These are phyloP conservation scores for Mythimna albipuncta DNA, from an alignment of 2,888 invertebrate species.

Conservation along the genomic window DNA sequence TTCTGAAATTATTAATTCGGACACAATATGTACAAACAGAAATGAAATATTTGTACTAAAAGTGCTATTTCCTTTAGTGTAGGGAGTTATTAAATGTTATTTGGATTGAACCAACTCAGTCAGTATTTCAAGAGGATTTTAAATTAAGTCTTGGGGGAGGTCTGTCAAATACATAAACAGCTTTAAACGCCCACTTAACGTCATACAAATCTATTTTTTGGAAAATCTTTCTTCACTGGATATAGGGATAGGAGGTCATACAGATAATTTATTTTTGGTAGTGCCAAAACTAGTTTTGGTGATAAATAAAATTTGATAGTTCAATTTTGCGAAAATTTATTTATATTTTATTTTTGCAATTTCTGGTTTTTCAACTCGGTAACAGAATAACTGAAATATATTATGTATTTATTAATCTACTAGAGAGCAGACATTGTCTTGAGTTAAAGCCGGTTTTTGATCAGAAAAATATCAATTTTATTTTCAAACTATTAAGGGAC, in stretches of 20 bases:
- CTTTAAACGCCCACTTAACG: constrained; percentile 46
- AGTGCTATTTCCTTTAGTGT: neutral
- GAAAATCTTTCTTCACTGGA: neutral
- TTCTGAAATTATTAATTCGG: too few relatives aligned
- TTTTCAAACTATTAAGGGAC: too few relatives aligned
- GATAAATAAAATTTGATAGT: neutral
- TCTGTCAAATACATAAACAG: constrained; percentile 46
- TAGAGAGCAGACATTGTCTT: too few relatives aligned
- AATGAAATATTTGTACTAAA: too few relatives aligned
- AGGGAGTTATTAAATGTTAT: neutral
- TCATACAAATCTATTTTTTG: constrained; percentile 34
- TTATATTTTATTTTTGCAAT: too few relatives aligned
- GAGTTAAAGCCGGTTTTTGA: too few relatives aligned
- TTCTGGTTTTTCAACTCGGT: too few relatives aligned
- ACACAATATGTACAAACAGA: too few relatives aligned
- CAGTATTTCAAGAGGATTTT: constrained; percentile 20
- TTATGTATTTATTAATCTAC: too few relatives aligned
- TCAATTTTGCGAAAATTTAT: neutral
- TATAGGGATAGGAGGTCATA: neutral
- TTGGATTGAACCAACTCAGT: neutral
- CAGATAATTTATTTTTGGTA: constrained; percentile 10
- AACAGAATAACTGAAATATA: too few relatives aligned
- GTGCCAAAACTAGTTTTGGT: neutral
- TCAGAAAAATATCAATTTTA: too few relatives aligned
- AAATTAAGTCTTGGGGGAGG: constrained; percentile 37